Evolutionary conservation across 23 tunicate genomes (phyloP).

Genomic region (Ciona savignyi): DNA sequence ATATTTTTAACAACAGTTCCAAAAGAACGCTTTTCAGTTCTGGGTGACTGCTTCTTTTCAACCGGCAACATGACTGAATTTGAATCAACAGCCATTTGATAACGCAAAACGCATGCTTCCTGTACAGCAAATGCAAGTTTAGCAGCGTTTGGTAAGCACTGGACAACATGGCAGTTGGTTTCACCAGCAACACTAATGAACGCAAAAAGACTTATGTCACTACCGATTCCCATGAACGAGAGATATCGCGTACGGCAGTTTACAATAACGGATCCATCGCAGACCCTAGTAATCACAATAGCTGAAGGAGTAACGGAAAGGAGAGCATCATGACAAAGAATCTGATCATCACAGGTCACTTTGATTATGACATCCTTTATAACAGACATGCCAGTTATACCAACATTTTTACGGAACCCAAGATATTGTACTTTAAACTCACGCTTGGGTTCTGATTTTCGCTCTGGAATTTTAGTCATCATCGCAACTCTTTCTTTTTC

Average conservation of each 20-base stretch:
- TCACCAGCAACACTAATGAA: conserved; percentile 75
- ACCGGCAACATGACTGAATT: background rate
- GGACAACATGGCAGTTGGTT: conserved; percentile 80
- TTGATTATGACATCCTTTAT: conserved; percentile 58
- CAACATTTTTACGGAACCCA: conserved; percentile 40
- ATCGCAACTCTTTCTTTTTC: conserved; percentile 43
- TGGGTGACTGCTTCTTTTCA: background rate
- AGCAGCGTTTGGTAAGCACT: conserved; percentile 82
- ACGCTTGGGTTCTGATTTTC: conserved; percentile 33
- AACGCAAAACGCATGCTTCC: conserved; percentile 86
- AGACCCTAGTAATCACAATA: conserved; percentile 10
- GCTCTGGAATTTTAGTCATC: conserved; percentile 40
- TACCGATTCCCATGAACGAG: conserved; percentile 97
- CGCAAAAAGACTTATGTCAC: conserved; percentile 76
- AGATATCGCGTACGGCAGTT: conserved; percentile 86
- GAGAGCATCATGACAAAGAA: conserved; percentile 21
- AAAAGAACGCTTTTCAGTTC: background rate
- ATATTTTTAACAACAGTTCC: background rate
- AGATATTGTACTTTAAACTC: conserved; percentile 44
- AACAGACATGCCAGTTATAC: conserved; percentile 56
- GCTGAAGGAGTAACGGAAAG: conserved; percentile 46
- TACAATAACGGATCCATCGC: conserved; percentile 12
- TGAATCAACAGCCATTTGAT: conserved; percentile 79
- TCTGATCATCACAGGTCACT: conserved; percentile 36
- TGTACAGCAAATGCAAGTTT: conserved; percentile 81